Conservation (phyloP, 92 coral and sea anemone genomes). For the Isaurus tuberculatus region DNA sequence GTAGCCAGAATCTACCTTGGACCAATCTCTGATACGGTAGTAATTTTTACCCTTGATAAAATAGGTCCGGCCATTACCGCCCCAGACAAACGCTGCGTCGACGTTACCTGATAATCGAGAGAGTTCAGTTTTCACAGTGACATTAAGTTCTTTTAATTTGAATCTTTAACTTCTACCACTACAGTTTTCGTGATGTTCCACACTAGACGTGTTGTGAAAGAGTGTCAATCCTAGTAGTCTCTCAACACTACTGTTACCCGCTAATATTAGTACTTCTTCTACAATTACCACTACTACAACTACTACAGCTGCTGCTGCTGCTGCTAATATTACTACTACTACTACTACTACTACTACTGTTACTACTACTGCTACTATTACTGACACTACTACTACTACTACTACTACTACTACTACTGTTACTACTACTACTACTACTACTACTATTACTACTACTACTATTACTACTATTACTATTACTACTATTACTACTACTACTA, state of each 20-base stretch:
- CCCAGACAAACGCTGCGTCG: constrained; percentile 71
- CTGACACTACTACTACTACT: not conserved
- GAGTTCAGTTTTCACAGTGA: not conserved
- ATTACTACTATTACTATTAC: not conserved
- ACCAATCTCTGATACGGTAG: constrained; percentile 61
- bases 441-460: not conserved
- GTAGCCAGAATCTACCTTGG: constrained; percentile 57
- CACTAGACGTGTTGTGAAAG: no score
- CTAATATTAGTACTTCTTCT: no score
- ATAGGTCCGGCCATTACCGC: constrained; percentile 63
- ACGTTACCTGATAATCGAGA: constrained; percentile 40
- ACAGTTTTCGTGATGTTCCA: not conserved
- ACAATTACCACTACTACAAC: not conserved
- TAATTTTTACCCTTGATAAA: constrained; percentile 58
- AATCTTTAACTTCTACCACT: not conserved
- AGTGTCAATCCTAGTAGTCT: no score
- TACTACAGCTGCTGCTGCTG: no score
- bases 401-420: not conserved
- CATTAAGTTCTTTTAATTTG: not conserved
- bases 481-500: not conserved
- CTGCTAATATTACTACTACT: no score
- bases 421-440: not conserved
- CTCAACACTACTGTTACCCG: not conserved
- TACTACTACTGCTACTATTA: no score
- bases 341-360: no score